A percentile compares a stretch with the other conserved stretches of the same genome.
Conservation (phyloP, 2,113 vertebrate species). For the Nannobrachium achirus region DNA sequence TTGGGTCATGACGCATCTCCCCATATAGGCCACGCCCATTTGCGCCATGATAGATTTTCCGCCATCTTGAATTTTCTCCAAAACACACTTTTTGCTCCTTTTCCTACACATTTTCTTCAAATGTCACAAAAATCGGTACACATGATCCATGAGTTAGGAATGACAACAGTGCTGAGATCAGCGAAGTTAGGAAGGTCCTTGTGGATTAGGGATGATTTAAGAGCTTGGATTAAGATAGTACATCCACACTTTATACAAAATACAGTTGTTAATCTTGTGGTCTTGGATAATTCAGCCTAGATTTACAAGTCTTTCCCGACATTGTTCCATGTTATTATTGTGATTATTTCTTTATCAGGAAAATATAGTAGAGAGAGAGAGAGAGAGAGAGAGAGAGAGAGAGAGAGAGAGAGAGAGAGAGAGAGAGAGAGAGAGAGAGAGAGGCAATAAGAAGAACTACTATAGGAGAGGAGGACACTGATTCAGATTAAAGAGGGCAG, state of each 20-base stretch:
- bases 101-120: too few species aligned
- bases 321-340: not conserved
- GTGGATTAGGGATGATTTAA: slow-evolving; percentile 11
- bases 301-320: not conserved
- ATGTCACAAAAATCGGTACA: too few species aligned
- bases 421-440: not conserved
- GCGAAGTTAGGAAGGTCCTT: not conserved
- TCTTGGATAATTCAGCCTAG: not conserved
- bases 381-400: not conserved
- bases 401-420: not conserved
- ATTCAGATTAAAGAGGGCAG: not conserved
- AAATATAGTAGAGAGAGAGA: not conserved
- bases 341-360: too few species aligned
- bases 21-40: too few species aligned
- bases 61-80: too few species aligned
- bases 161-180: not conserved
- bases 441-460: not conserved
- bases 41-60: too few species aligned
- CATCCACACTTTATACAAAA: not conserved
- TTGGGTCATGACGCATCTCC: too few species aligned
- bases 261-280: not conserved
- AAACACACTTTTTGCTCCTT: too few species aligned
- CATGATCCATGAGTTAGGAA: not conserved
- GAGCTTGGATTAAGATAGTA: slow-evolving; percentile 27
- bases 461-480: not conserved